phyloP scores from a whole-genome alignment of 30 jellyfish, hydroid and myxozoan genomes.

The Rhopilema esculentum region DNA sequence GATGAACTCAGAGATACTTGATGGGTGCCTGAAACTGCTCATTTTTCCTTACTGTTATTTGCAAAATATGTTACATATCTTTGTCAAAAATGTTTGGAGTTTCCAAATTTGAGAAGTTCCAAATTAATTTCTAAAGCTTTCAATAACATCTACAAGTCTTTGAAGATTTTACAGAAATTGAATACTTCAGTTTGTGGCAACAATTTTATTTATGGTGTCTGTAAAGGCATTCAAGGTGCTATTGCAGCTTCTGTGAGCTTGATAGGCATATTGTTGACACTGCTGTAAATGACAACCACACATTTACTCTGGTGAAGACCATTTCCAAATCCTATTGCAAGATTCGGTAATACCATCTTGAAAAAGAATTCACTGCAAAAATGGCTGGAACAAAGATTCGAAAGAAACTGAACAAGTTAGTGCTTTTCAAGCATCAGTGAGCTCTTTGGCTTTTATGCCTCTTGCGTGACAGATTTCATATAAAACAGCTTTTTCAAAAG shows the following conservation, averaged over 20 bases:
- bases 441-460: background rate
- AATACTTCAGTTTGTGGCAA: background rate
- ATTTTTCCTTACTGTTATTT: background rate
- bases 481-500: conserved; percentile 25
- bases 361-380: conserved; percentile 14
- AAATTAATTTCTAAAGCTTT: background rate
- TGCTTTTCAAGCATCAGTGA: conserved; percentile 60
- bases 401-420: conserved; percentile 30
- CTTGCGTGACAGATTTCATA: background rate
- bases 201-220: background rate
- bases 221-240: background rate
- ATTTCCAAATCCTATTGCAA: conserved; percentile 58
- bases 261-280: conserved; percentile 43
- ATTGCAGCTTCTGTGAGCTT: conserved; percentile 20
- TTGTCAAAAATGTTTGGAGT: background rate
- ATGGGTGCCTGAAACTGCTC: background rate
- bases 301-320: conserved; percentile 24
- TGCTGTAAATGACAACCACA: conserved; percentile 40
- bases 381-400: conserved; percentile 25
- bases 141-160: background rate
- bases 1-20: background rate
- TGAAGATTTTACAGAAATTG: background rate
- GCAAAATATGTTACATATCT: background rate
- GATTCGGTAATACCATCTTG: conserved; percentile 49
- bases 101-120: background rate